phyloP scores from a whole-genome alignment of 2,888 invertebrate genomes.

The Brachylomia viminalis region DNA sequence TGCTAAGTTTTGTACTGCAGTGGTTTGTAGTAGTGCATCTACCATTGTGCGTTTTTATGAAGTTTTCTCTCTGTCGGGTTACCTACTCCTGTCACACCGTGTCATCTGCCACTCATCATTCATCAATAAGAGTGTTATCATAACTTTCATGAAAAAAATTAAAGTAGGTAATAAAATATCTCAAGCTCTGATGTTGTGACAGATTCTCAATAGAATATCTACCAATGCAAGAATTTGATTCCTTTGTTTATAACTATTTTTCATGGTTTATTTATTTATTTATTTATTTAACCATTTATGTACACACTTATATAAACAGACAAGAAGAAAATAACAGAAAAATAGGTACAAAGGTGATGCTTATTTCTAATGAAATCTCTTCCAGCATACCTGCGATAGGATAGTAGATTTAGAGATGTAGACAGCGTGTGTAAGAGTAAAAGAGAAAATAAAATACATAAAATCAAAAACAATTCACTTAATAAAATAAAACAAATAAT shows the following conservation, averaged over 20 bases:
- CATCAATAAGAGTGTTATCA: not conserved
- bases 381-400: too few relatives aligned
- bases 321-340: too few relatives aligned
- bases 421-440: too few relatives aligned
- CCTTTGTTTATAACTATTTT: not conserved
- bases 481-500: too few relatives aligned
- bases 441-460: too few relatives aligned
- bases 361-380: too few relatives aligned
- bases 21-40: not conserved
- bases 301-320: too few relatives aligned
- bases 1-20: not conserved
- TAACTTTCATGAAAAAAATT: not conserved
- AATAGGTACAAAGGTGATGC: too few relatives aligned
- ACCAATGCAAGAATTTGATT: not conserved
- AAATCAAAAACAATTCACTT: too few relatives aligned
- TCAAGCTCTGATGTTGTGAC: not conserved
- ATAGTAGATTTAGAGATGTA: too few relatives aligned
- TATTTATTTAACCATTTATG: too few relatives aligned
- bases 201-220: conserved; percentile 5
- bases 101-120: not conserved
- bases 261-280: too few relatives aligned
- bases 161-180: not conserved
- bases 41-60: not conserved
- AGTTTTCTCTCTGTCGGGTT: not conserved
- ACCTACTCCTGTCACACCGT: not conserved